phyloP scores from a whole-genome alignment of 2,888 invertebrate genomes.

The Eupithecia pulchellata region DNA sequence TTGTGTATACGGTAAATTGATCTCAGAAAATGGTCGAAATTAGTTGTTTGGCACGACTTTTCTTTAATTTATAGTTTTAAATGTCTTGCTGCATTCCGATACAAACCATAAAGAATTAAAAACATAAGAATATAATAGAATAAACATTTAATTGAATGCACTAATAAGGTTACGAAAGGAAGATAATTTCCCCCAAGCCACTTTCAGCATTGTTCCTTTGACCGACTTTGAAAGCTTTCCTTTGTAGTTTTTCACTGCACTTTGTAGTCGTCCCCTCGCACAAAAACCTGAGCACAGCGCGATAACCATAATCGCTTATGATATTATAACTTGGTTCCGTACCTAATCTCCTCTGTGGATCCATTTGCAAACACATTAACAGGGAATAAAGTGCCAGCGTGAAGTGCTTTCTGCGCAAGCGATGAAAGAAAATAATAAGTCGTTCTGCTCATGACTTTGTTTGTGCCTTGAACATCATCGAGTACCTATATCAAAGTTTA shows the following conservation, averaged over 20 bases:
- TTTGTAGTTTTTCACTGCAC: constrained; percentile 9
- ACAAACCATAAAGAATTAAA: too few relatives aligned
- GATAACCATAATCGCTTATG: constrained; percentile 48
- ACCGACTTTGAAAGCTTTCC: neutral
- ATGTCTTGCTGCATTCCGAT: too few relatives aligned
- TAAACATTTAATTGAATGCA: too few relatives aligned
- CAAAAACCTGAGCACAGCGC: constrained; percentile 41
- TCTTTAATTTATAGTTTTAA: too few relatives aligned
- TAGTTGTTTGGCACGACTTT: too few relatives aligned
- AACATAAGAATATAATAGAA: too few relatives aligned
- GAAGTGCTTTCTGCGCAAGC: constrained; percentile 43
- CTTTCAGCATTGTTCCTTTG: neutral
- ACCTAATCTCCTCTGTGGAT: constrained; percentile 48
- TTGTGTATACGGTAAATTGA: too few relatives aligned
- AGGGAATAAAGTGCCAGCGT: constrained; percentile 44
- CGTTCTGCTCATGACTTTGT: constrained; percentile 18
- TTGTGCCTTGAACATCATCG: neutral
- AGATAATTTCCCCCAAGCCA: neutral
- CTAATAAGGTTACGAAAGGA: too few relatives aligned
- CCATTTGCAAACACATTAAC: constrained; percentile 51
- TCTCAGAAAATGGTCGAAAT: too few relatives aligned
- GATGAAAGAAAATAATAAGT: constrained; percentile 42
- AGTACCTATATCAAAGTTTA: too few relatives aligned
- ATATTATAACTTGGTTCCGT: constrained; percentile 47
- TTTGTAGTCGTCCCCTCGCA: neutral